Evolutionary conservation across 2,888 invertebrate genomes (phyloP), one percentile per base, ranked within the genome.

Genomic region (Caenorhabditis imperialis): DNA sequence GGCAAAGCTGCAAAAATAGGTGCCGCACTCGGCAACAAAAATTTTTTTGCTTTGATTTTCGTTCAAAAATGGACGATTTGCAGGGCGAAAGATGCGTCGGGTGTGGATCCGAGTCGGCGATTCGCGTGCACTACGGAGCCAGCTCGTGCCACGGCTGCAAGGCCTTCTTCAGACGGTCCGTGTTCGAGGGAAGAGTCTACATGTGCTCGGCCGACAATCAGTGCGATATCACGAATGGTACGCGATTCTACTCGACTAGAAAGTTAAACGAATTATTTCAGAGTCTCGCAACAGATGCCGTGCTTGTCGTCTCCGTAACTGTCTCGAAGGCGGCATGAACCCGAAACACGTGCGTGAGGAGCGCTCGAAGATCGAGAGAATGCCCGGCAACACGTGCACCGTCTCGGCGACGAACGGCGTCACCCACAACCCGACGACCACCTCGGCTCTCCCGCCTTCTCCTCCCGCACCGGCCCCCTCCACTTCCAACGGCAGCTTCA

Each of bases 91-190:
- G 75, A 25, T 83, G 83, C 45, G 83, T 83, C 23, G 81, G 79
- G 1, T 83, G 83, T 54, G 79, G 77, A 14, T 76, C 76, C 20
- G 79, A 81, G 2, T 75, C 77, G 6, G 71, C 81, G 8, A 81
- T 83, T 35, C 76, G 78, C 10, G 79, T 83, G n/a, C 83, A 83
- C 60, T 83, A 83, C 58, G 81, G 81, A 42, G 83, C 83, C 54
- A 75, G 78, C 38, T 77, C 77, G n/a, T 83, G 83, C 25, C 83
- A 83, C 48, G 83, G 83, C 35, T 83, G 83, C 63, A 83, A 83
- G 57, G 83, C 83, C 0, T 83, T 83, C 54, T 79, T 69, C 73
- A 63, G 82, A 3, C 58, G 84, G 42, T 79, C 79, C 37, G 81
- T 83, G 16, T 82, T 82, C 71, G 82, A 84, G 61, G 72, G 77